phyloP scores from a whole-genome alignment of 2,113 vertebrate genomes.

The Felis chaus region DNA sequence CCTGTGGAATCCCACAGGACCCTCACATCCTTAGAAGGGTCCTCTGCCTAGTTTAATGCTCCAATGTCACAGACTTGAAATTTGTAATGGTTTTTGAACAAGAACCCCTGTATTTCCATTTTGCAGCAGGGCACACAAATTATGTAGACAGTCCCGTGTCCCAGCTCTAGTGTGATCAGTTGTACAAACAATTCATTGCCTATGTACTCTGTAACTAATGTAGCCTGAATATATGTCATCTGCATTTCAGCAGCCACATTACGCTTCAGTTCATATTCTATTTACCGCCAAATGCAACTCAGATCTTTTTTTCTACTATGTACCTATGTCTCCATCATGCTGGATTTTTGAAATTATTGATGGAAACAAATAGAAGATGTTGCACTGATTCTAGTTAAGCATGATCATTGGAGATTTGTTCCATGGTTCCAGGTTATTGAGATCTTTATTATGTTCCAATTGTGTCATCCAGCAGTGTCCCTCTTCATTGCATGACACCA shows the following conservation, averaged over 20 bases:
- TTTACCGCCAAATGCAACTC: neutral
- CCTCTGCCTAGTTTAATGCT: neutral
- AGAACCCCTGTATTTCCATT: neutral
- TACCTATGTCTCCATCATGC: neutral
- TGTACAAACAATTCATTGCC: neutral
- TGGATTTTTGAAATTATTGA: neutral
- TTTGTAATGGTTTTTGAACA: neutral
- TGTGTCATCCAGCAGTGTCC: neutral
- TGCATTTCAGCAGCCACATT: neutral
- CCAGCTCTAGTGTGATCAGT: neutral
- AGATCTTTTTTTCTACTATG: neutral
- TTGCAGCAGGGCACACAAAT: neutral
- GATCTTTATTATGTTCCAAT: neutral
- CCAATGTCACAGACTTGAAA: neutral
- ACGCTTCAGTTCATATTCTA: neutral
- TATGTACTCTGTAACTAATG: neutral
- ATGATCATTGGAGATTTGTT: neutral
- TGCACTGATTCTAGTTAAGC: neutral
- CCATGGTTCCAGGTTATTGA: neutral
- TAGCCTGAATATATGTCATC: neutral
- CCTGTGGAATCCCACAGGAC: neutral
- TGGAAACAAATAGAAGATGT: neutral
- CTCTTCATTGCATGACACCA: neutral
- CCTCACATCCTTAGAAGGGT: fast-evolving
- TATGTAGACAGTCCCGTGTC: neutral